A percentile compares a stretch with the other conserved stretches of the same genome.
These are phyloP conservation scores for Lucilia sericata DNA, from an alignment of 1,140 invertebrate species.

Conservation along the genomic window DNA sequence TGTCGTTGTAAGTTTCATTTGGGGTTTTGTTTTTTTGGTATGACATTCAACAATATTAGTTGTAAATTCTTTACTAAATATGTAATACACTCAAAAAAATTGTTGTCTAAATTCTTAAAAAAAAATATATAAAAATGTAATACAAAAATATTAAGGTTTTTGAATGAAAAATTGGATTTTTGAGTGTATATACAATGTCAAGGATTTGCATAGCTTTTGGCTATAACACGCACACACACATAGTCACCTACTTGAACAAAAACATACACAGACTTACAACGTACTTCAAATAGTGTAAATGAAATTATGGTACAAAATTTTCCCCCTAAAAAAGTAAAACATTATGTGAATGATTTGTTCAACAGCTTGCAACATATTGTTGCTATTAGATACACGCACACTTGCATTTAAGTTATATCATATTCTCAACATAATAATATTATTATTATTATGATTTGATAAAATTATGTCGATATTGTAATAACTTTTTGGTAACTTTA, in stretches of 20 bases:
- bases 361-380: slow-evolving; percentile 24
- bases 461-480: background rate
- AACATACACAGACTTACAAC: no score
- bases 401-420: background rate
- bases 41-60: background rate
- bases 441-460: slow-evolving; percentile 1
- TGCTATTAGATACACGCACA: background rate
- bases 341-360: background rate
- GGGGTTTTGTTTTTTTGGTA: background rate
- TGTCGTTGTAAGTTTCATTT: background rate
- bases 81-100: background rate
- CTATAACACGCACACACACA: background rate
- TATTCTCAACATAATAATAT: background rate
- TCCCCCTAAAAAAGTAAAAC: background rate
- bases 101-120: no score
- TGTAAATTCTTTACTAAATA: slow-evolving; percentile 13
- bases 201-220: background rate
- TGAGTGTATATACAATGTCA: background rate
- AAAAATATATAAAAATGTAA: background rate
- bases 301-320: background rate
- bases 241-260: no score
- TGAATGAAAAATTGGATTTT: no score
- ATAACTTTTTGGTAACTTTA: background rate
- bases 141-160: no score
- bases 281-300: background rate